A percentile compares a stretch with the other conserved stretches of the same genome.
Evolutionary conservation across 2,888 invertebrate species (phyloP).

Genomic region (Netelia inedita): DNA sequence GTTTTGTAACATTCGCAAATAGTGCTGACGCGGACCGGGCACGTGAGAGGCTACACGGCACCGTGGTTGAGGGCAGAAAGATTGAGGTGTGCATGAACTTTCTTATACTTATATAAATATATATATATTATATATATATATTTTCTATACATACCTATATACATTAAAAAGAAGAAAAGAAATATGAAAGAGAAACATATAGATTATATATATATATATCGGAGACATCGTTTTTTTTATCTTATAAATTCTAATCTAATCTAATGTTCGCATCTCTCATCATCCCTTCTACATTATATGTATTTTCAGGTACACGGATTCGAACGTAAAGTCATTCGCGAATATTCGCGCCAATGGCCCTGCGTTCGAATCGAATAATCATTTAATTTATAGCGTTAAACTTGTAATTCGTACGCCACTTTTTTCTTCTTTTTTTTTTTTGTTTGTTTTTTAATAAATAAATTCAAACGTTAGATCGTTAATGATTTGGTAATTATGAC

Average conservation of each 20-base stretch:
- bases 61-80: conserved; percentile 99
- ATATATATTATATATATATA: conserved; percentile 85
- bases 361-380: conserved; percentile 1
- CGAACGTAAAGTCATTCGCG: neutral
- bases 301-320: conserved; percentile 30
- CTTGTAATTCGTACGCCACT: conserved; percentile 1
- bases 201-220: conserved; percentile 57
- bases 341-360: neutral
- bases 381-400: neutral
- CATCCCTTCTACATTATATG: conserved; percentile 21
- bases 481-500: conserved; percentile 6
- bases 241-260: conserved; percentile 61
- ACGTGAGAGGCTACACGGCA: conserved; percentile 99
- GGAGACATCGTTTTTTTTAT: conserved; percentile 60
- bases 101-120: conserved; percentile 86
- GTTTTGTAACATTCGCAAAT: conserved; percentile 99
- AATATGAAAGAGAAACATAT: conserved; percentile 35
- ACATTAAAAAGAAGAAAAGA: conserved; percentile 47
- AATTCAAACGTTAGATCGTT: neutral
- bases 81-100: conserved; percentile 99
- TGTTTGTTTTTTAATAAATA: neutral
- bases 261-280: conserved; percentile 42
- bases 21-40: conserved; percentile 99
- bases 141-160: conserved; percentile 81
- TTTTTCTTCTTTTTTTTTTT: conserved; percentile 1